Percentiles rank a stretch among this genome's conserved stretches.
Evolutionary conservation across 1,140 invertebrate genomes (phyloP).

Genomic region (Anagrus nilaparvatae): DNA sequence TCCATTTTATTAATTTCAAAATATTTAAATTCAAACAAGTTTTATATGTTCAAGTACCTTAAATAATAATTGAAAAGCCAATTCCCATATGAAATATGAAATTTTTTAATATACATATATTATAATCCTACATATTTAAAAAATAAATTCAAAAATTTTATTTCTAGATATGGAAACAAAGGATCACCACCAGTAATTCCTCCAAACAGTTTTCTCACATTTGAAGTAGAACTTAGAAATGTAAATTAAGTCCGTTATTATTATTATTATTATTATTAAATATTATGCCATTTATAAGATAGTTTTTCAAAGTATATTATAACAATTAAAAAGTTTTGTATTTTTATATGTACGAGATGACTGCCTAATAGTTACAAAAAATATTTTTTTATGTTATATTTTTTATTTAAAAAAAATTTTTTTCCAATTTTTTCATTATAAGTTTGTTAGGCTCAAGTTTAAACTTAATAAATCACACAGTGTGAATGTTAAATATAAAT

Average conservation of each 20-base stretch:
- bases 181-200: constrained; percentile 76
- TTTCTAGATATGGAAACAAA: constrained; percentile 66
- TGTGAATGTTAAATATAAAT: no score
- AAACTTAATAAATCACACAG: no score
- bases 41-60: no score
- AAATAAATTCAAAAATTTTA: constrained; percentile 16
- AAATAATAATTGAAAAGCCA: no score
- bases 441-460: no score
- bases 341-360: not conserved
- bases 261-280: not conserved
- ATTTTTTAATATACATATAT: not conserved
- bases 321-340: not conserved
- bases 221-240: constrained; percentile 79
- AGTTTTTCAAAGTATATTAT: not conserved
- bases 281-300: not conserved
- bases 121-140: not conserved
- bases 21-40: no score
- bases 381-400: not conserved
- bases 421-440: no score
- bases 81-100: not conserved
- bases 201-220: constrained; percentile 69
- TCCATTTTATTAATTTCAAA: no score
- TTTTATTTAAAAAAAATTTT: constrained; percentile 1
- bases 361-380: constrained; percentile 1
- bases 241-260: constrained; percentile 54